Conservation (phyloP, 2,888 invertebrate genomes). For the Polyploca ridens region DNA sequence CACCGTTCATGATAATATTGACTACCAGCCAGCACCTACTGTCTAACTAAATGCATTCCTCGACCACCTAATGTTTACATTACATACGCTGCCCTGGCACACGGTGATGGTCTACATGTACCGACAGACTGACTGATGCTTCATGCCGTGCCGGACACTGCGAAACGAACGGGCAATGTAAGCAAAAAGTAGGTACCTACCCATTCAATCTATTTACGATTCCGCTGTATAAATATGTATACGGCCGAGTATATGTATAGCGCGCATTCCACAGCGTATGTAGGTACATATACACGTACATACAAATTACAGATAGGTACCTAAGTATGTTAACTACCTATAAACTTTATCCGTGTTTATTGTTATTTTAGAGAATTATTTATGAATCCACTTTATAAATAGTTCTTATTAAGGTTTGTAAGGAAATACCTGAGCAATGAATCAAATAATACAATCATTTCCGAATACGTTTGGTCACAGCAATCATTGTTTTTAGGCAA, state of each 20-base stretch:
- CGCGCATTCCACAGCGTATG: slow-evolving; percentile 79
- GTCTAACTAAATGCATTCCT: slow-evolving; percentile 82
- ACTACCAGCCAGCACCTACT: slow-evolving; percentile 71
- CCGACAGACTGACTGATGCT: slow-evolving; percentile 59
- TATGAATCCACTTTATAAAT: neutral
- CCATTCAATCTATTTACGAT: slow-evolving; percentile 84
- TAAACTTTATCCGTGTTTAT: slow-evolving; percentile 6
- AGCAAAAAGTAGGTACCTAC: slow-evolving; percentile 75
- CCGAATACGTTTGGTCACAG: neutral
- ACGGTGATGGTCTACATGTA: slow-evolving; percentile 41
- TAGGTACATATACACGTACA: slow-evolving; percentile 50
- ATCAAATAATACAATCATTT: neutral
- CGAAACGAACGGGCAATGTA: slow-evolving; percentile 67
- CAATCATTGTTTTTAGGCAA: neutral
- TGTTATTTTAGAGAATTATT: neutral
- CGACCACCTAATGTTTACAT: slow-evolving; percentile 81
- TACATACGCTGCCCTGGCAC: slow-evolving; percentile 63
- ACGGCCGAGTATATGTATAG: slow-evolving; percentile 64
- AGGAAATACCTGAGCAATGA: neutral
- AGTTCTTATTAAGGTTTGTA: neutral
- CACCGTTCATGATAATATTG: slow-evolving; percentile 85
- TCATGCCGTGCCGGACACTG: slow-evolving; percentile 54
- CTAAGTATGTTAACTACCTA: slow-evolving; percentile 31
- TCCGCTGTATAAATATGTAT: slow-evolving; percentile 72
- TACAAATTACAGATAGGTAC: slow-evolving; percentile 64